Conservation (phyloP, 1,140 invertebrate genomes). For the Drosophila ananassae region DNA sequence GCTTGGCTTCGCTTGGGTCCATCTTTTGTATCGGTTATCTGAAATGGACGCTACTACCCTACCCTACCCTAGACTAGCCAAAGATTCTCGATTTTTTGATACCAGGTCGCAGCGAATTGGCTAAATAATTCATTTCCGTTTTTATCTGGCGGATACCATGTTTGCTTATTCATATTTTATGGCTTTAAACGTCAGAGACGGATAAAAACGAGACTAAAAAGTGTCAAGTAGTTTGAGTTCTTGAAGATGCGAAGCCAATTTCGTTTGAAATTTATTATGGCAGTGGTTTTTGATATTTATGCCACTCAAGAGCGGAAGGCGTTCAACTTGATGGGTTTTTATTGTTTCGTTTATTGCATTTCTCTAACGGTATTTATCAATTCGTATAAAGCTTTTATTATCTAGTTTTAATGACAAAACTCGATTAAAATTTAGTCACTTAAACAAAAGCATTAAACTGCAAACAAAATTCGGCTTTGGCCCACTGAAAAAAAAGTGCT, state of each 20-base stretch:
- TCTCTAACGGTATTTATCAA: conserved; percentile 3
- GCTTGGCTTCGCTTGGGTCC: conserved; percentile 3
- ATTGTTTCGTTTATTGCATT: conserved; percentile 12
- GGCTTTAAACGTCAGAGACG: conserved; percentile 31
- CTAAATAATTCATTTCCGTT: conserved; percentile 65
- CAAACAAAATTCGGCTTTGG: background rate
- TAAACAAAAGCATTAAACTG: background rate
- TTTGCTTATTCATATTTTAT: conserved; percentile 57
- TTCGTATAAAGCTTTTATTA: no score
- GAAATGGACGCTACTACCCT: conserved; percentile 12
- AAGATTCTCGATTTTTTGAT: conserved; percentile 33
- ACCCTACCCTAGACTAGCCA: conserved; percentile 3
- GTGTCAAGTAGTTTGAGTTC: conserved; percentile 53
- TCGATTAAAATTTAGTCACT: background rate
- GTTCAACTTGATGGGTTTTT: conserved; percentile 8
- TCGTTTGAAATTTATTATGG: conserved; percentile 38
- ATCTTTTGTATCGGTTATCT: conserved; percentile 14
- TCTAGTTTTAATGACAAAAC: conserved; percentile 18
- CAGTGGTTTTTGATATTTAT: conserved; percentile 23
- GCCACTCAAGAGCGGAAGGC: conserved; percentile 20
- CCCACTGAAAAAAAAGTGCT: background rate
- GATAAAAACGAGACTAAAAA: conserved; percentile 28
- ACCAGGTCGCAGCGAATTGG: conserved; percentile 26
- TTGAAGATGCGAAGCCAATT: conserved; percentile 43
- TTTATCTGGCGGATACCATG: conserved; percentile 35